These are phyloP conservation scores for Lacerta bilineata DNA, from an alignment of 2,797 vertebrate genomes.

Conservation along the genomic window DNA sequence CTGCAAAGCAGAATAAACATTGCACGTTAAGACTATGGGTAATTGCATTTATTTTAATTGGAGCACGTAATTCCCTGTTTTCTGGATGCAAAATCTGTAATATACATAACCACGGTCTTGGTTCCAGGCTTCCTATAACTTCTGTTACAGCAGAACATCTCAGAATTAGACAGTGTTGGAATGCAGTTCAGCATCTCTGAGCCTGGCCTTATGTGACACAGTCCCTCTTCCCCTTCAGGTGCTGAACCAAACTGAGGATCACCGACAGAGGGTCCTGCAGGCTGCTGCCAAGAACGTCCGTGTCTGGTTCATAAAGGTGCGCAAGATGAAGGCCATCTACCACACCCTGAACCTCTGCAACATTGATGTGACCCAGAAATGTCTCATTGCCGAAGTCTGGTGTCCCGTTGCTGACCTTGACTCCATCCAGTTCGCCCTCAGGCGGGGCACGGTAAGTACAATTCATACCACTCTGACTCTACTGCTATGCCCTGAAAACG, in stretches of 20 bases:
- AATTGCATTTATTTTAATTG: background rate
- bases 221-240: conserved; percentile 82
- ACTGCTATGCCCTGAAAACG: too few relatives aligned
- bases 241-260: conserved; percentile 98
- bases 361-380: conserved; percentile 99
- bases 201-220: background rate
- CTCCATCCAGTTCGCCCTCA: conserved; percentile 97
- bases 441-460: conserved; percentile 93
- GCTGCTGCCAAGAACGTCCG: conserved; percentile 94
- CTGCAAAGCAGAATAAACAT: background rate
- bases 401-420: conserved; percentile 95
- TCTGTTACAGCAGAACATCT: background rate
- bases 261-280: conserved; percentile 95
- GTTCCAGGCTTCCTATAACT: rapidly evolving
- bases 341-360: conserved; percentile 99
- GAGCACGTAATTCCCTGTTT: background rate
- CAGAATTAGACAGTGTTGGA: background rate
- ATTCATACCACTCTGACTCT: background rate
- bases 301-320: conserved; percentile 98
- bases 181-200: background rate
- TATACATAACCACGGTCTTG: background rate
- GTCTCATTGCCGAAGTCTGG: conserved; percentile 98
- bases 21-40: background rate
- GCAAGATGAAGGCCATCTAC: conserved; percentile 99
- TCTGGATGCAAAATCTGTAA: background rate